Percentiles rank a stretch among this genome's conserved stretches.
phyloP scores from a whole-genome alignment of 1,140 invertebrate genomes.

The Zaprionus nigranus region DNA sequence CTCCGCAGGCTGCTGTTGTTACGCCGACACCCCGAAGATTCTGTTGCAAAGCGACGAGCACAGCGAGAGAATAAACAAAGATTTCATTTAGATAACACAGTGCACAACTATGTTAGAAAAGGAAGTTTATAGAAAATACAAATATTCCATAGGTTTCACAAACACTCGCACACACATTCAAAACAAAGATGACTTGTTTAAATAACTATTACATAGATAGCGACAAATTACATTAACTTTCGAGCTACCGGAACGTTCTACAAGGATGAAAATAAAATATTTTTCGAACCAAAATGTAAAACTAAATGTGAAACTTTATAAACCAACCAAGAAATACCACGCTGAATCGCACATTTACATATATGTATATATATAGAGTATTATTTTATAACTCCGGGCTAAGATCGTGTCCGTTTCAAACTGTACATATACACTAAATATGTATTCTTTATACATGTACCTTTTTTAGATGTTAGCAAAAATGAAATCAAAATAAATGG shows the following conservation, averaged over 20 bases:
- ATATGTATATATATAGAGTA: constrained; percentile 33
- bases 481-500: constrained; percentile 60
- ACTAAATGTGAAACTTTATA: background rate
- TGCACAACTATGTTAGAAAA: constrained; percentile 14
- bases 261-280: constrained; percentile 33
- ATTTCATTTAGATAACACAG: constrained; percentile 8
- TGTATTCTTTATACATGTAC: constrained; percentile 65
- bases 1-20: constrained; percentile 52
- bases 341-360: constrained; percentile 55
- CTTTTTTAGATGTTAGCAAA: constrained; percentile 57
- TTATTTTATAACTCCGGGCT: constrained; percentile 57
- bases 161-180: constrained; percentile 13
- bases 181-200: constrained; percentile 5
- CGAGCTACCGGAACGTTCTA: constrained; percentile 27
- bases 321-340: constrained; percentile 7
- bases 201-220: constrained; percentile 20
- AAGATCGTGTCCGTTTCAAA: constrained; percentile 14
- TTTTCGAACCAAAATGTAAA: constrained; percentile 34
- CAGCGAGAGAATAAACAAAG: constrained; percentile 42
- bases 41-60: constrained; percentile 46
- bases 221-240: background rate
- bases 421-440: constrained; percentile 33
- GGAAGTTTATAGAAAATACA: background rate
- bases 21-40: constrained; percentile 38
- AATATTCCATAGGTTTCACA: constrained; percentile 60